Conservation (phyloP, 2,797 vertebrate genomes). For the Helarctos malayanus region DNA sequence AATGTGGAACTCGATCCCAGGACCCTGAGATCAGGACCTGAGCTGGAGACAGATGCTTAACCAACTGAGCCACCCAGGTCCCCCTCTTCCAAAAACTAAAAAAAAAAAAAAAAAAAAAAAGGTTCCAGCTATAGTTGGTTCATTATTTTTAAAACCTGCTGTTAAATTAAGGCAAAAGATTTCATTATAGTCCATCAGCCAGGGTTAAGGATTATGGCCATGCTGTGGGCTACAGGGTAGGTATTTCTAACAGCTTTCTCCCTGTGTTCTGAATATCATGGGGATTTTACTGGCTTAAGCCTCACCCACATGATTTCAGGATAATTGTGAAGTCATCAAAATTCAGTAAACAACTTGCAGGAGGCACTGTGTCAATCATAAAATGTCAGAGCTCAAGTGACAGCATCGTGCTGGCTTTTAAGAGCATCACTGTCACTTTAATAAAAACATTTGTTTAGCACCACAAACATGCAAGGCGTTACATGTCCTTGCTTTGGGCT, state of each 20-base stretch:
- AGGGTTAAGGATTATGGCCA: too few species aligned
- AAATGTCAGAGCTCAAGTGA: slow-evolving; percentile 60
- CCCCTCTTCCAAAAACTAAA: background rate
- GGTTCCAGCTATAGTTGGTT: background rate
- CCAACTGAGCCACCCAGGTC: too few species aligned
- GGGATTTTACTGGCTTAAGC: background rate
- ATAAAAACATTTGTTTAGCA: slow-evolving; percentile 59
- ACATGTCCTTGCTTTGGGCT: background rate
- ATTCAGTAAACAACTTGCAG: slow-evolving; percentile 27
- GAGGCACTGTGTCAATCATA: background rate
- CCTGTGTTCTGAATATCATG: background rate
- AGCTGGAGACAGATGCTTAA: too few species aligned
- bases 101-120: background rate
- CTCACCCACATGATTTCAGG: background rate
- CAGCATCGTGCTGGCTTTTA: slow-evolving; percentile 28
- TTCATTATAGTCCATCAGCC: rapidly evolving
- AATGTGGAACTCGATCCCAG: too few species aligned
- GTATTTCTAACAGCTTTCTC: background rate
- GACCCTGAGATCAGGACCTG: too few species aligned
- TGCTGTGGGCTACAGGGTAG: background rate
- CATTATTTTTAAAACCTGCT: background rate
- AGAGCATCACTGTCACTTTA: slow-evolving; percentile 56
- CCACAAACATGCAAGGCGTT: background rate
- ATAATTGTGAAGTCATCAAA: slow-evolving; percentile 34
- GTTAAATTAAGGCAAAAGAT: background rate